phyloP scores from a whole-genome alignment of 2,888 invertebrate species.

The Catocala nupta region DNA sequence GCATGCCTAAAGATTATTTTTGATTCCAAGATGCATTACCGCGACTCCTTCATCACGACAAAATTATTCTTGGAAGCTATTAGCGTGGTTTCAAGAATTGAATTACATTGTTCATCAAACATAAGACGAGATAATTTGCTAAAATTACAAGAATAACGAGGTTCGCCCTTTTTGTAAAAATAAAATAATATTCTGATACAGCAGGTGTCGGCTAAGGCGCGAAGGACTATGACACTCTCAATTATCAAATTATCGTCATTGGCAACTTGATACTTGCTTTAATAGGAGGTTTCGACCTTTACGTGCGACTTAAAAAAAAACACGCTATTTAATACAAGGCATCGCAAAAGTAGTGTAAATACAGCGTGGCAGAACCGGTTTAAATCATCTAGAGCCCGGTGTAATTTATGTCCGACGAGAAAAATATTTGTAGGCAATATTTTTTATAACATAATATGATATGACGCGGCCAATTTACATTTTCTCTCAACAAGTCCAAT shows the following conservation, averaged over 20 bases:
- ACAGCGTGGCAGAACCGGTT: constrained; percentile 69
- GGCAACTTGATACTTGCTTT: constrained; percentile 72
- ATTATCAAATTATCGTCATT: constrained; percentile 81
- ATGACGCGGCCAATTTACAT: constrained; percentile 58
- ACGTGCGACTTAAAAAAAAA: constrained; percentile 73
- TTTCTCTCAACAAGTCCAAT: constrained; percentile 59
- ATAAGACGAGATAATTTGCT: constrained; percentile 10
- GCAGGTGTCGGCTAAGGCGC: constrained; percentile 61
- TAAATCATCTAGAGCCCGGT: constrained; percentile 65
- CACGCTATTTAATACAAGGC: constrained; percentile 69
- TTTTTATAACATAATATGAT: constrained; percentile 55
- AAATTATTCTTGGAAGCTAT: constrained; percentile 5
- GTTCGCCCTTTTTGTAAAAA: constrained; percentile 22
- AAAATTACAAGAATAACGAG: constrained; percentile 34
- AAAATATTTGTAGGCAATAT: constrained; percentile 56
- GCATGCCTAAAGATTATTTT: background rate
- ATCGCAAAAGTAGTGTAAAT: constrained; percentile 74
- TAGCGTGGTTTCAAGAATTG: background rate
- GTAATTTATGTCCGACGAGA: constrained; percentile 61
- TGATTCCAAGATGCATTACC: background rate
- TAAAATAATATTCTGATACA: constrained; percentile 34
- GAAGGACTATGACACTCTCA: constrained; percentile 69
- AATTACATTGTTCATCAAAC: constrained; percentile 8
- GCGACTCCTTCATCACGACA: background rate
- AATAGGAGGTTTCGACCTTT: constrained; percentile 73